Base-by-base conservation (phyloP, 64 coral and sea anemone genomes). In the Pocillopora verrucosa region DNA sequence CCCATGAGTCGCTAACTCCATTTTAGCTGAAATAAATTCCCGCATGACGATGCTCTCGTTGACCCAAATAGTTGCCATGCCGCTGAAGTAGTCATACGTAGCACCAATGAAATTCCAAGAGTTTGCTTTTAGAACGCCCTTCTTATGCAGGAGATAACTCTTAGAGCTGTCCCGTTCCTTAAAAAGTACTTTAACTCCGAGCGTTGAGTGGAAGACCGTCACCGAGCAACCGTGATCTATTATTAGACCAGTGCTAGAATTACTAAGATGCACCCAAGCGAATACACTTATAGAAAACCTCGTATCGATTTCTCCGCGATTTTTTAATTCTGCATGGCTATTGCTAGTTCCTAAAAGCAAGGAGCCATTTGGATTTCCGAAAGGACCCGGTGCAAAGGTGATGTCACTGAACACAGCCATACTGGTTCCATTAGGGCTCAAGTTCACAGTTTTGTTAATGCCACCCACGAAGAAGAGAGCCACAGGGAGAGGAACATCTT, bases 61-160 rank as follows among this genome's bases (percentile, higher is more conserved):
- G 58, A 60, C 51, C 51, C 51, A 81, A 5, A 81, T n/a, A 16
- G 56, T 81, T 60, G 79, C 79, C 2, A 61, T 11, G 5, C 79
- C 79, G 19, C 45, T 81, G 16, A 60, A 5, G 51, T 81, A 61
- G 56, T 81, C 79, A 57, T 81, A 81, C 17, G 79, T 60, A 7
- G n/a, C 10, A 20, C 79, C 79, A 61, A 81, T 81, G 56, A 60
- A 81, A 60, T 81, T n/a, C 79, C 79, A 81, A 15, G 57, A 12
- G 79, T 81, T 13, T 11, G 30, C 24, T 58, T 34, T 59, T 59
- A 58, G 51, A 25, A 58, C 30, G 79, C 26, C 14, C 15, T 2
- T 61, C 79, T 60, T 81, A 24, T 24, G 15, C n/a, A 16, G n/a
- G 13, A 1, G 13, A 81, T 5, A n/a, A 13, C 20, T 15, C 56